A percentile compares a stretch with the other conserved stretches of the same genome.
Evolutionary conservation across 2,797 vertebrate genomes (phyloP).

Genomic region (Bovichtus diacanthus): DNA sequence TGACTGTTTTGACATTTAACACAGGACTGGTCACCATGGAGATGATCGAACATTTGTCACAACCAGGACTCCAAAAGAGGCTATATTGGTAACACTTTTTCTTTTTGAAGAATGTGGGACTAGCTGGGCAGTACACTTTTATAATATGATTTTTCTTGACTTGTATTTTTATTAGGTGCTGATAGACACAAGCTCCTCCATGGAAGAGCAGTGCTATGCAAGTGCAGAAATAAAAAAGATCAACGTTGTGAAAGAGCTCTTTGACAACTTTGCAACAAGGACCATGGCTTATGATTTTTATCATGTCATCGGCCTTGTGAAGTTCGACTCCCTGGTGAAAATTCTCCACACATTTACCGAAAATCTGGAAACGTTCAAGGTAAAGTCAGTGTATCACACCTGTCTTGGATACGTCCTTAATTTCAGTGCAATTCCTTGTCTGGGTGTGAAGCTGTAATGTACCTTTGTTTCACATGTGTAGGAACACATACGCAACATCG

Average conservation of each 20-base stretch:
- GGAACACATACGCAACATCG: conserved; percentile 56
- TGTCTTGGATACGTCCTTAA: neutral
- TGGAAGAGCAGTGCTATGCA: conserved; percentile 69
- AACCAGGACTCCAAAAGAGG: conserved; percentile 70
- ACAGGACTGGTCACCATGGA: conserved; percentile 66
- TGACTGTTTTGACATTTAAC: conserved; percentile 4
- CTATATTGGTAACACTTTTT: conserved; percentile 67
- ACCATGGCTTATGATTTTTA: conserved; percentile 78
- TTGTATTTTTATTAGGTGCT: conserved; percentile 61
- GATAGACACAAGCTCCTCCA: conserved; percentile 78
- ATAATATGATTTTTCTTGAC: neutral
- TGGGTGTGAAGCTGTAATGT: neutral
- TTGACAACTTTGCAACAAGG: conserved; percentile 75
- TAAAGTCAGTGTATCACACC: conserved; percentile 28
- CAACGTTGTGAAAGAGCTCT: conserved; percentile 76
- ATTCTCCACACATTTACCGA: conserved; percentile 77
- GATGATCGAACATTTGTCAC: conserved; percentile 56
- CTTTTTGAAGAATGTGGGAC: neutral
- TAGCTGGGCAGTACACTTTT: neutral
- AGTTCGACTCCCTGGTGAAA: conserved; percentile 69
- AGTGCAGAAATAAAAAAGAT: conserved; percentile 64
- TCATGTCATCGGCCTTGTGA: conserved; percentile 75
- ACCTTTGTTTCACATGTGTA: conserved; percentile 14
- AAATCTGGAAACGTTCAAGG: conserved; percentile 80
- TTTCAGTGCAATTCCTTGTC: neutral